Conservation (phyloP, 2,888 invertebrate species). For the Baccha elongata region DNA sequence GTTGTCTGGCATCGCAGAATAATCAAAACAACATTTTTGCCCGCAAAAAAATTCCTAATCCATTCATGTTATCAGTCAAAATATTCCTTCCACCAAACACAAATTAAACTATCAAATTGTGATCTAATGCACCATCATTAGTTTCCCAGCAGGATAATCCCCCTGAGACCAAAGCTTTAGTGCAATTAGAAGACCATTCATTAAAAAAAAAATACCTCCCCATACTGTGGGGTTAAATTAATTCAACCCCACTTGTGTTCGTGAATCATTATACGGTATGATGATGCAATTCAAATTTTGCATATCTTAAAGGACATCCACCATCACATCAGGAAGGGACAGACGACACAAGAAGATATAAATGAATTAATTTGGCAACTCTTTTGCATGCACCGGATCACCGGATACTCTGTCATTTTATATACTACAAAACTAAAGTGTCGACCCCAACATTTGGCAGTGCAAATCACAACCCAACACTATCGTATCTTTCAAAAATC, state of each 20-base stretch:
- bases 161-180: slow-evolving; percentile 37
- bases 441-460: slow-evolving; percentile 19
- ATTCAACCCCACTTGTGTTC: slow-evolving; percentile 7
- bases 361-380: slow-evolving; percentile 54
- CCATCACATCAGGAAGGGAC: neutral
- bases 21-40: too few species aligned
- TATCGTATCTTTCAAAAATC: too few species aligned
- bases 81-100: neutral
- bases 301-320: slow-evolving; percentile 8
- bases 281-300: slow-evolving; percentile 41
- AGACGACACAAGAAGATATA: slow-evolving; percentile 23
- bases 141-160: slow-evolving; percentile 51
- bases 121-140: slow-evolving; percentile 43
- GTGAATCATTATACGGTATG: too few species aligned
- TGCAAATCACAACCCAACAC: neutral
- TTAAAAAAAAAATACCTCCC: slow-evolving; percentile 21
- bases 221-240: slow-evolving; percentile 42
- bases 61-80: slow-evolving; percentile 42
- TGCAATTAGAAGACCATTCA: slow-evolving; percentile 59
- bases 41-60: slow-evolving; percentile 2
- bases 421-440: slow-evolving; percentile 20
- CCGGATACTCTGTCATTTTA: slow-evolving; percentile 10
- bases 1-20: too few species aligned
- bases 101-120: slow-evolving; percentile 38
- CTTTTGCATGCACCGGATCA: neutral